Conservation (phyloP, 2,113 vertebrate genomes). For the Sturnira hondurensis region DNA sequence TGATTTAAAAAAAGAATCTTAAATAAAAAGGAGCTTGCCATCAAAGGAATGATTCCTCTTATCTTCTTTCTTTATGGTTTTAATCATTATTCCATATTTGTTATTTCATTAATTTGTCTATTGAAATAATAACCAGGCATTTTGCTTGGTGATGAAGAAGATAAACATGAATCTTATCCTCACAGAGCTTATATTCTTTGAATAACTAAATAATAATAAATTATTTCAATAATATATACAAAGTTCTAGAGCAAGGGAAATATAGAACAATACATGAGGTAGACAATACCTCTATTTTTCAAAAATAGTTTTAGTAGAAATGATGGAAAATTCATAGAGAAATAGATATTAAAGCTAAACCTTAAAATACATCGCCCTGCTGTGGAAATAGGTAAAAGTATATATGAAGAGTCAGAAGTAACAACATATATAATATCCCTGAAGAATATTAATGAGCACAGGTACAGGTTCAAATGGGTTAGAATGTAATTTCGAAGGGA, state of each 20-base stretch:
- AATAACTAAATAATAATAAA: neutral
- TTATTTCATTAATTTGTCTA: neutral
- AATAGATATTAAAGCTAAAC: neutral
- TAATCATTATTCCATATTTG: neutral
- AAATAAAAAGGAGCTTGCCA: neutral
- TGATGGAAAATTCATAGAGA: neutral
- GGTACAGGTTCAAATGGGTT: neutral
- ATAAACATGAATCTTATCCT: neutral
- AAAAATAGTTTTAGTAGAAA: neutral
- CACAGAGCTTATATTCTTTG: neutral
- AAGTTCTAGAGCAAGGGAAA: neutral
- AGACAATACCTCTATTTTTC: neutral
- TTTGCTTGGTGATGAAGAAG: neutral
- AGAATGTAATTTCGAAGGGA: neutral
- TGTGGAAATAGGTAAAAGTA: neutral
- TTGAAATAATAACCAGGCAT: neutral
- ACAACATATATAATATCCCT: neutral
- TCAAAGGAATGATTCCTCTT: neutral
- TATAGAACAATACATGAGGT: neutral
- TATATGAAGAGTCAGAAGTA: neutral
- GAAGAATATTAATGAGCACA: neutral
- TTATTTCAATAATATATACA: neutral
- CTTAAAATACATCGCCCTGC: neutral
- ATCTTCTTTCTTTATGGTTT: neutral
- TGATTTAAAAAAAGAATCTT: no score